Evolutionary conservation across 2,797 vertebrate genomes (phyloP).

Genomic region (Peromyscus nudipes): DNA sequence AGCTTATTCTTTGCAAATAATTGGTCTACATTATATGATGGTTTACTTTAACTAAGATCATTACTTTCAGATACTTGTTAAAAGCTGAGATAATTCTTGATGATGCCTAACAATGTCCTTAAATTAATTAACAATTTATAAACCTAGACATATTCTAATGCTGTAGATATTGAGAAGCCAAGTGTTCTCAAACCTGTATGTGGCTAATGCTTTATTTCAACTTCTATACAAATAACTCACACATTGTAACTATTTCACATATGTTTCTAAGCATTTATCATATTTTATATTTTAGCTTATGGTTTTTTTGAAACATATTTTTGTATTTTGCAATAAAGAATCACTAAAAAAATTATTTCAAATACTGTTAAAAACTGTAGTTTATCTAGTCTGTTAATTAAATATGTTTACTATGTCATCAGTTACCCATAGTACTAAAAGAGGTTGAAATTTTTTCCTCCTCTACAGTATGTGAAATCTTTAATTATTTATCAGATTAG

Average conservation of each 20-base stretch:
- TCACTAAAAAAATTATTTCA: neutral
- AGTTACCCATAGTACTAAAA: neutral
- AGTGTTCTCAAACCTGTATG: neutral
- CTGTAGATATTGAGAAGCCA: neutral
- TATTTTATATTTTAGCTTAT: neutral
- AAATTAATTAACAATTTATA: neutral
- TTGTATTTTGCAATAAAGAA: neutral
- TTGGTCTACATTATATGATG: neutral
- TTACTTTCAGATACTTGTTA: neutral
- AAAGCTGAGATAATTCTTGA: neutral
- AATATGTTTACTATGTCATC: neutral
- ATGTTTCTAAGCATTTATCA: neutral
- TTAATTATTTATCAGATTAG: neutral
- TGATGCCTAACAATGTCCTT: neutral
- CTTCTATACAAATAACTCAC: neutral
- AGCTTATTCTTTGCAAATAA: neutral
- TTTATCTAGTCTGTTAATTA: neutral
- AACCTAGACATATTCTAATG: neutral
- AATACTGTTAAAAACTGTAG: neutral
- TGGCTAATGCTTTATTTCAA: neutral
- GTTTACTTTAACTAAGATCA: neutral
- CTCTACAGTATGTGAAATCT: neutral
- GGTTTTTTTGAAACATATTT: neutral
- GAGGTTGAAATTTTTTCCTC: rapidly evolving
- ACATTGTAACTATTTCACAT: neutral